Evolutionary conservation across 2,888 invertebrate species (phyloP).

Genomic region (Coenonympha glycerion): DNA sequence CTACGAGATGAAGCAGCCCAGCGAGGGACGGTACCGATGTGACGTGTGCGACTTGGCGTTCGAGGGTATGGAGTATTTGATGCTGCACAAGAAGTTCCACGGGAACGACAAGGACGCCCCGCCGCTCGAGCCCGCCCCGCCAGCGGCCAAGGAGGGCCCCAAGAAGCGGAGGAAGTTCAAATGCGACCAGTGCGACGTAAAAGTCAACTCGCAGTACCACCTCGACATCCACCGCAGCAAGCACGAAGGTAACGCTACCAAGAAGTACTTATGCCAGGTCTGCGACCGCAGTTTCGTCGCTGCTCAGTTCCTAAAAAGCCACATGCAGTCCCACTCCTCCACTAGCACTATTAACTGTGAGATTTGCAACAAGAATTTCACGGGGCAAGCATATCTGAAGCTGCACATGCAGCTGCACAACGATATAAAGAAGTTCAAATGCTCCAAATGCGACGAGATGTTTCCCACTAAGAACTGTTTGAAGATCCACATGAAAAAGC

Average conservation of each 20-base stretch:
- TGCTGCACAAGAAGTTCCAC: slow-evolving; percentile 68
- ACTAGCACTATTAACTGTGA: slow-evolving; percentile 67
- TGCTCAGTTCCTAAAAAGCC: slow-evolving; percentile 67
- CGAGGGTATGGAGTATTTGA: slow-evolving; percentile 64
- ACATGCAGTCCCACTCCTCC: slow-evolving; percentile 67
- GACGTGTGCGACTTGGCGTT: slow-evolving; percentile 67
- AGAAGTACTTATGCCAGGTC: slow-evolving; percentile 64
- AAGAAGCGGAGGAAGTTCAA: slow-evolving; percentile 66
- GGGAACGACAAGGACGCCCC: slow-evolving; percentile 63
- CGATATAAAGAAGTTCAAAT: slow-evolving; percentile 69
- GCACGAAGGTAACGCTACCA: slow-evolving; percentile 60
- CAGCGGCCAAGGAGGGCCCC: slow-evolving; percentile 47
- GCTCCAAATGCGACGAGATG: slow-evolving; percentile 69
- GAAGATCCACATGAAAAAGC: slow-evolving; percentile 70
- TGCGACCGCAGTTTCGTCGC: slow-evolving; percentile 69
- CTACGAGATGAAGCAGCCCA: slow-evolving; percentile 55
- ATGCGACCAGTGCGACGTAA: slow-evolving; percentile 68
- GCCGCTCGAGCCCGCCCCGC: slow-evolving; percentile 50
- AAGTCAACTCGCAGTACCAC: slow-evolving; percentile 70
- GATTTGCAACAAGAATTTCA: slow-evolving; percentile 64
- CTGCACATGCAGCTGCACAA: slow-evolving; percentile 70
- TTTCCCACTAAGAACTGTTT: slow-evolving; percentile 68
- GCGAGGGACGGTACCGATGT: slow-evolving; percentile 54
- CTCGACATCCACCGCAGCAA: slow-evolving; percentile 68
- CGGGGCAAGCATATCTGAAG: slow-evolving; percentile 67